Evolutionary conservation across 2,113 vertebrate species (phyloP).

Genomic region (Acanthochromis polyacanthus): DNA sequence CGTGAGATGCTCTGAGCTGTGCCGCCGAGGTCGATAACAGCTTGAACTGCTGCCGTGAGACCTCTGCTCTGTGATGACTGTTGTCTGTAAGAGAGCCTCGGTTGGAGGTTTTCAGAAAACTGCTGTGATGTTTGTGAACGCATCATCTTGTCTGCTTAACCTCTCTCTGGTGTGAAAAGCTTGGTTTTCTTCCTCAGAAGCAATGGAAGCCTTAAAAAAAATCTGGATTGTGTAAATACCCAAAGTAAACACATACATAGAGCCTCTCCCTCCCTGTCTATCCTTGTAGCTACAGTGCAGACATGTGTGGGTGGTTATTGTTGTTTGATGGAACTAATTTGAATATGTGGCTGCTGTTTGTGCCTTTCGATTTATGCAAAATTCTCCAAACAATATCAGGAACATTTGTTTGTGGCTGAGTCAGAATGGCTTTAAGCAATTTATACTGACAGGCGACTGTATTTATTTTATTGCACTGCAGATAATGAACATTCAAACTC

Average conservation of each 20-base stretch:
- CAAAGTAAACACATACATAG: not conserved
- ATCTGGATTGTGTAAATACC: not conserved
- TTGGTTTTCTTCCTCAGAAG: constrained; percentile 9
- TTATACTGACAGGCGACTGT: constrained; percentile 18
- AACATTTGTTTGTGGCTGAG: constrained; percentile 33
- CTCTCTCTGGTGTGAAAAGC: constrained; percentile 20
- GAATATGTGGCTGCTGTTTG: constrained; percentile 40
- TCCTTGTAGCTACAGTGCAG: constrained; percentile 18
- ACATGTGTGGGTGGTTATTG: constrained; percentile 57
- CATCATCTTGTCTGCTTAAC: constrained; percentile 15
- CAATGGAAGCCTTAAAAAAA: not conserved
- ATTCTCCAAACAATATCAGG: constrained; percentile 48
- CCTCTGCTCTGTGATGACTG: constrained; percentile 20
- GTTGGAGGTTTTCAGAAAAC: constrained; percentile 16
- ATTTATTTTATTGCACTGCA: constrained; percentile 28
- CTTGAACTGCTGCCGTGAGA: constrained; percentile 28
- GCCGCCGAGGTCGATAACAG: constrained; percentile 48
- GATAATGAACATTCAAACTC: constrained; percentile 36
- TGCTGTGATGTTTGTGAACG: constrained; percentile 11
- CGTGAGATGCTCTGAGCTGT: constrained; percentile 17
- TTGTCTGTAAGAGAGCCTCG: not conserved
- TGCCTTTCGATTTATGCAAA: constrained; percentile 20
- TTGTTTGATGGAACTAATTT: constrained; percentile 51
- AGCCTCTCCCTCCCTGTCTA: constrained; percentile 5
- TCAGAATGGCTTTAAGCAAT: constrained; percentile 32